Percentiles rank a stretch among this genome's conserved stretches.
Conservation (phyloP, 2,113 vertebrate species). For the Phyllopteryx taeniolatus region DNA sequence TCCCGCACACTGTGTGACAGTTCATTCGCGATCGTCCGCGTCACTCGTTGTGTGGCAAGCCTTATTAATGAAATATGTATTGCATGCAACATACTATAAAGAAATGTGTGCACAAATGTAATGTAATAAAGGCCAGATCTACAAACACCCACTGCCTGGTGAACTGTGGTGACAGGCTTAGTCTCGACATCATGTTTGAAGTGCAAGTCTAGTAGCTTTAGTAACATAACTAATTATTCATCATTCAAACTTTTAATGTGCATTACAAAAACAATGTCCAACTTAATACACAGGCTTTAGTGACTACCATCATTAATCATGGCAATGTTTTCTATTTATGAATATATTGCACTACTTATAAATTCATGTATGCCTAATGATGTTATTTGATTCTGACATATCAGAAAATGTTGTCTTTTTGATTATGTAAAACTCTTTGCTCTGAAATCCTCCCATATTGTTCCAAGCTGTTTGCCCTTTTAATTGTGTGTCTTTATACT, state of each 20-base stretch:
- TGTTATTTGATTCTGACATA: constrained; percentile 32
- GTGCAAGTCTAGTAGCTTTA: constrained; percentile 3
- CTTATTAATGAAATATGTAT: too few species aligned
- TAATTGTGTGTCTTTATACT: background rate
- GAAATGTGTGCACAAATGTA: background rate
- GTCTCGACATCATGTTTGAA: constrained; percentile 3
- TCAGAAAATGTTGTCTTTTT: constrained; percentile 30
- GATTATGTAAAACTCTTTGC: background rate
- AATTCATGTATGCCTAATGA: constrained; percentile 25
- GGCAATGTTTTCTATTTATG: constrained; percentile 30
- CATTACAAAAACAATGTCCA: constrained; percentile 26
- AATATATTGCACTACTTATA: constrained; percentile 30
- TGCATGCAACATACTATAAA: background rate
- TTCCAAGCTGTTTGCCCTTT: constrained; percentile 3
- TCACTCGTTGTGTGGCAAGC: too few species aligned
- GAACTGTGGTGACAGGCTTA: background rate
- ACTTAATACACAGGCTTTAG: constrained; percentile 1
- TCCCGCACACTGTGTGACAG: too few species aligned
- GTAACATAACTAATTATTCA: constrained; percentile 16
- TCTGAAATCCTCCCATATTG: constrained; percentile 1
- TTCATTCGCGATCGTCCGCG: too few species aligned
- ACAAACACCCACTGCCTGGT: background rate
- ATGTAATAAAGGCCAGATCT: background rate
- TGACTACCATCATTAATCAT: constrained; percentile 23
- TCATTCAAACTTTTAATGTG: constrained; percentile 21